Conservation (phyloP, 2,888 invertebrate genomes). For the Drosophila siamana region DNA sequence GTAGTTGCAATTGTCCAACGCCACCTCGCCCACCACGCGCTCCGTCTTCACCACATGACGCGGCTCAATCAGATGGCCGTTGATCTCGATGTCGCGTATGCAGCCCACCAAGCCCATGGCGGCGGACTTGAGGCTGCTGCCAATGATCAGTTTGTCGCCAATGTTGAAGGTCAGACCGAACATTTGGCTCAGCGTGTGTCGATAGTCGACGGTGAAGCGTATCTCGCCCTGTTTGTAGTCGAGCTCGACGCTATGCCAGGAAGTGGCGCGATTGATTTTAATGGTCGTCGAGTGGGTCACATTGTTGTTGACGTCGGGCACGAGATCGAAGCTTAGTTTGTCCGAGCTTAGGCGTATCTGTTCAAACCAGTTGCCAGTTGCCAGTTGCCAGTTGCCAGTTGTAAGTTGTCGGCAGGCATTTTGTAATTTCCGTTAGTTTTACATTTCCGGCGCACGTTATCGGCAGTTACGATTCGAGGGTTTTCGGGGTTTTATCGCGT, state of each 20-base stretch:
- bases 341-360: constrained; percentile 93
- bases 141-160: constrained; percentile 91
- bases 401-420: constrained; percentile 54
- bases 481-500: constrained; percentile 35
- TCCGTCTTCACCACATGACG: constrained; percentile 92
- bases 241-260: constrained; percentile 93
- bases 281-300: constrained; percentile 92
- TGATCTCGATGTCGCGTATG: constrained; percentile 94
- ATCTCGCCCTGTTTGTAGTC: constrained; percentile 91
- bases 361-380: background rate
- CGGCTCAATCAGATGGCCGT: constrained; percentile 92
- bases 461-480: constrained; percentile 7
- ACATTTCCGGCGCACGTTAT: constrained; percentile 71
- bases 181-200: constrained; percentile 90
- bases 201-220: constrained; percentile 91
- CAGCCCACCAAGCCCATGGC: constrained; percentile 95
- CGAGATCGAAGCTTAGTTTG: constrained; percentile 93
- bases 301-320: constrained; percentile 91
- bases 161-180: constrained; percentile 89
- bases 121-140: constrained; percentile 91
- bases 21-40: constrained; percentile 94
- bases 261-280: constrained; percentile 91
- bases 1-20: constrained; percentile 95
- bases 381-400: constrained; percentile 5
- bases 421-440: constrained; percentile 79